Percentiles rank a stretch among this genome's conserved stretches.
Evolutionary conservation across 1,140 invertebrate genomes (phyloP).

Genomic region (Eriocheir sinensis): DNA sequence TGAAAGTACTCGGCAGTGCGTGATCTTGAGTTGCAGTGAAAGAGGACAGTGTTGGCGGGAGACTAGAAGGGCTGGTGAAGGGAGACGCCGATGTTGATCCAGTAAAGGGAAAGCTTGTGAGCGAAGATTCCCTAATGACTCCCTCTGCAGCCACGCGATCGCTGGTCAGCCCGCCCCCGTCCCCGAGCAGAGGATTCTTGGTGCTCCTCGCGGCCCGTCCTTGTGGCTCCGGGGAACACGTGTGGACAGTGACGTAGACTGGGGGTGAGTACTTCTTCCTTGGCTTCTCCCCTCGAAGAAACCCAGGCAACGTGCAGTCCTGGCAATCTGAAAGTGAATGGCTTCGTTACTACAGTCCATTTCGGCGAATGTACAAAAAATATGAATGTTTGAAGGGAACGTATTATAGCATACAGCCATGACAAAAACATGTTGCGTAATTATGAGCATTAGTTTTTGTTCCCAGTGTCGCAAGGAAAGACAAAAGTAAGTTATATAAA

Average conservation of each 20-base stretch:
- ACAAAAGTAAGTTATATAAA: no score
- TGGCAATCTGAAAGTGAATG: constrained; percentile 47
- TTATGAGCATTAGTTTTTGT: no score
- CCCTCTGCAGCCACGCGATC: no score
- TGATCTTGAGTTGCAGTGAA: neutral
- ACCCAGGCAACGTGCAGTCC: constrained; percentile 47
- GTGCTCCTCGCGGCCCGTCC: constrained; percentile 5
- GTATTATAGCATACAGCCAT: no score
- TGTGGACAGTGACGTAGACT: constrained; percentile 54
- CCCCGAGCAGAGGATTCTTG: neutral
- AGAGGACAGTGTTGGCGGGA: neutral
- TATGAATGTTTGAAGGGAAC: no score
- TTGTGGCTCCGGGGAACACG: neutral
- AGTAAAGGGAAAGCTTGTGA: neutral
- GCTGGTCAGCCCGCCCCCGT: no score
- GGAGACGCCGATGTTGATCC: neutral
- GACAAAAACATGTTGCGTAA: no score
- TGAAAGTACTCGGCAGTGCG: neutral
- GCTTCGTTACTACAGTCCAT: no score
- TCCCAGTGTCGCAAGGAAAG: no score
- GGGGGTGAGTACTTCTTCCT: neutral
- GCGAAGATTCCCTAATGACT: no score
- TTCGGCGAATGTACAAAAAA: no score
- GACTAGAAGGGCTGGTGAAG: neutral
- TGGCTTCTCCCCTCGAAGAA: constrained; percentile 51